Evolutionary conservation across 2,797 vertebrate species (phyloP).

Genomic region (Fistularia commersonii): DNA sequence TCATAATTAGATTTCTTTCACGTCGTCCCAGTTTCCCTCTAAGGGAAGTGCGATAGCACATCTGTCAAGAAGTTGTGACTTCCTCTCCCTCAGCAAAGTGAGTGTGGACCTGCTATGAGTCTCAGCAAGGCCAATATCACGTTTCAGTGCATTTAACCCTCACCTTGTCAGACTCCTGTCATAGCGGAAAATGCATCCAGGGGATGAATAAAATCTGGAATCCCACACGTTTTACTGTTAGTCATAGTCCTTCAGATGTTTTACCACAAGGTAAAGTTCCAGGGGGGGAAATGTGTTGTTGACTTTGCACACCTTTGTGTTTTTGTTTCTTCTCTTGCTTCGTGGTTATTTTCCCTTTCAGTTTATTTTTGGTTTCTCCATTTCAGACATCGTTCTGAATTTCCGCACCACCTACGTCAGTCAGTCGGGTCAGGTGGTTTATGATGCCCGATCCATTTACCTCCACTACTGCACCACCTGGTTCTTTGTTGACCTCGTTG

Average conservation of each 20-base stretch:
- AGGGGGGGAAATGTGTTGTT: background rate
- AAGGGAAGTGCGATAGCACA: constrained; percentile 44
- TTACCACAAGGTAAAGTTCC: too few relatives aligned
- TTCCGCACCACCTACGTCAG: constrained; percentile 95
- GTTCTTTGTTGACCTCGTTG: constrained; percentile 94
- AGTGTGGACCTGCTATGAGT: background rate
- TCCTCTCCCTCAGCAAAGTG: constrained; percentile 18
- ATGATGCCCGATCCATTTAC: constrained; percentile 88
- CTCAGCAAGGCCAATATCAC: too few relatives aligned
- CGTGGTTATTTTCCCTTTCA: too few relatives aligned
- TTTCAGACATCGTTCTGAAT: constrained; percentile 91
- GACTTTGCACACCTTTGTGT: background rate
- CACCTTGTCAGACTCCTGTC: too few relatives aligned
- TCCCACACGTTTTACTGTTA: too few relatives aligned
- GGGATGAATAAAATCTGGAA: too few relatives aligned
- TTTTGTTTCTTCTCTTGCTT: background rate
- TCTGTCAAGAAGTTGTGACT: constrained; percentile 29
- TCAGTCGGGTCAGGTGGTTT: constrained; percentile 92
- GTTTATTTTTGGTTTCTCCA: too few relatives aligned
- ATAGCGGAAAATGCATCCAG: too few relatives aligned
- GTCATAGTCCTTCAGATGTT: too few relatives aligned
- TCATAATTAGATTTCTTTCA: constrained; percentile 56
- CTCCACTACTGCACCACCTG: constrained; percentile 93
- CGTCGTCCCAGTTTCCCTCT: constrained; percentile 37
- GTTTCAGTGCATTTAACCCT: too few relatives aligned